Conservation (phyloP, 1,140 invertebrate species). For the Temnothorax nylanderi region DNA sequence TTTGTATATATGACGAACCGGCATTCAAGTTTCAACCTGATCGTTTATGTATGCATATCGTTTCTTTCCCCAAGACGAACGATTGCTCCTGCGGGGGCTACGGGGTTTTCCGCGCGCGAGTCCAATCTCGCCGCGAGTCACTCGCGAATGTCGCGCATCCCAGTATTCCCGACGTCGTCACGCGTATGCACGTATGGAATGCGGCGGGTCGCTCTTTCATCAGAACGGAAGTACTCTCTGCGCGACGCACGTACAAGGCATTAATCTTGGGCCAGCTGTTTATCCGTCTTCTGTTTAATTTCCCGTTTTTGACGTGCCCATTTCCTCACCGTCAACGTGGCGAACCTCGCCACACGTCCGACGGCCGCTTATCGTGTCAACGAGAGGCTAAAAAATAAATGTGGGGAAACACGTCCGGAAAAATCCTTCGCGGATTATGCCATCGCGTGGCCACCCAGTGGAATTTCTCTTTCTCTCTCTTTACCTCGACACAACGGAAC, state of each 20-base stretch:
- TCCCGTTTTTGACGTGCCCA: constrained; percentile 80
- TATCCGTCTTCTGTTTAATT: constrained; percentile 84
- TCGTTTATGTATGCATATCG: background rate
- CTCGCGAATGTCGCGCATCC: background rate
- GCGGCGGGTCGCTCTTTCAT: constrained; percentile 34
- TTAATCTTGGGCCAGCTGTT: constrained; percentile 79
- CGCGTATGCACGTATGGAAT: constrained; percentile 11
- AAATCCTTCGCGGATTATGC: constrained; percentile 54
- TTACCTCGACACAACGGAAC: background rate
- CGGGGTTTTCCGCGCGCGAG: constrained; percentile 11
- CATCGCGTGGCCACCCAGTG: constrained; percentile 18
- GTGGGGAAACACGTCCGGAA: constrained; percentile 31
- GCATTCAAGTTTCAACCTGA: background rate
- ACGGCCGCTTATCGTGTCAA: constrained; percentile 38
- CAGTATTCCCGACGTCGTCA: background rate
- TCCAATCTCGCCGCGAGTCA: constrained; percentile 55
- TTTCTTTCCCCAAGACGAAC: background rate
- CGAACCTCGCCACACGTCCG: background rate
- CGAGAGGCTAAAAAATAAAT: constrained; percentile 37
- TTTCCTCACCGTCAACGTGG: constrained; percentile 73
- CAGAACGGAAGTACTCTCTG: constrained; percentile 28
- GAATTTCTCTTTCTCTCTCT: constrained; percentile 4
- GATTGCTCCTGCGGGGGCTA: constrained; percentile 7
- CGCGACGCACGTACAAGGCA: constrained; percentile 70
- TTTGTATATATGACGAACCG: background rate